Evolutionary conservation across 2,888 invertebrate species (phyloP).

Genomic region (Lobophora halterata): DNA sequence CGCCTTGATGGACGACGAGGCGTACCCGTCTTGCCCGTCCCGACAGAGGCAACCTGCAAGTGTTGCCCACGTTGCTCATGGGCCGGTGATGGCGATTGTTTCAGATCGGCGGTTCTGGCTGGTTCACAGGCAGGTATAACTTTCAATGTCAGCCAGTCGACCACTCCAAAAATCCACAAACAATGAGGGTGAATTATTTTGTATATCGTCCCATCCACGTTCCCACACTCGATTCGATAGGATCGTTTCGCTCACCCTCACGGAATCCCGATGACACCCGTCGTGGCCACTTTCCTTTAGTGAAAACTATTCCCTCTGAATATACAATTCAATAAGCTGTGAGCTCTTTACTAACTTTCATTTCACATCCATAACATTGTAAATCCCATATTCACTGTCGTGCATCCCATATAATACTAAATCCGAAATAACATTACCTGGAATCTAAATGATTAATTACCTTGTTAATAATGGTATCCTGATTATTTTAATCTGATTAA

Average conservation of each 20-base stretch:
- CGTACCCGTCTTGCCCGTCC: no score
- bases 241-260: conserved; percentile 17
- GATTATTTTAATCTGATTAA: conserved; percentile 1
- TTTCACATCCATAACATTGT: conserved; percentile 23
- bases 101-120: conserved; percentile 94
- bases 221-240: conserved; percentile 24
- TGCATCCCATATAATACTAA: conserved; percentile 18
- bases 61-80: conserved; percentile 37
- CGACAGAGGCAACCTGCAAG: conserved; percentile 1
- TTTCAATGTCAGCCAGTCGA: conserved; percentile 98
- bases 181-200: conserved; percentile 90
- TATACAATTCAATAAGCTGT: no score
- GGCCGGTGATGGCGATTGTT: conserved; percentile 80
- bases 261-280: conserved; percentile 13
- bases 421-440: conserved; percentile 10
- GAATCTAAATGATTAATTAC: conserved; percentile 18
- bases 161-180: conserved; percentile 94
- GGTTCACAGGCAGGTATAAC: conserved; percentile 97
- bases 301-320: conserved; percentile 1
- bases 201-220: conserved; percentile 35
- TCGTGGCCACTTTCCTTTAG: background rate
- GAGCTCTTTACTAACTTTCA: conserved; percentile 16
- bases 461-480: background rate
- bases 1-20: conserved; percentile 1
- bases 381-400: conserved; percentile 20